Base-by-base conservation (phyloP, 2,888 invertebrate species). In the Trissolcus japonicus region DNA sequence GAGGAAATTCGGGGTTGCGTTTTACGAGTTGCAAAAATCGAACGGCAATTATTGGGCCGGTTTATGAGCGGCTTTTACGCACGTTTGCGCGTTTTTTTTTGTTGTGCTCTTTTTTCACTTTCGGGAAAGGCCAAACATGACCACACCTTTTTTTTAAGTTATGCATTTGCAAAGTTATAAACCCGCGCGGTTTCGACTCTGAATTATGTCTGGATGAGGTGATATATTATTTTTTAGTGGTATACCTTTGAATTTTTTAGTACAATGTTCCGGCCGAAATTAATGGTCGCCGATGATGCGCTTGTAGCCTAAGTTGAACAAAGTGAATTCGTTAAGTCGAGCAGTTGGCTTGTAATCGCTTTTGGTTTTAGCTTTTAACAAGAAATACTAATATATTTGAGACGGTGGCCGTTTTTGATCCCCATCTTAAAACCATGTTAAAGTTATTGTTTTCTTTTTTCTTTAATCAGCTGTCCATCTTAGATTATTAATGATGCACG, bases 41-140 rank as follows among this genome's bases (percentile, higher is more conserved):
- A 81, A 80, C 83, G 83, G 83, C 85, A 87, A 87, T 87, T 87
- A 87, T 86, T 85, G 82, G 84, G 81, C 82, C 82, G 83, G 84
- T 86, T 83, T 86, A 84, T 83, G 82, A 79, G 78, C 79, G 46
- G 71, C 68, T 72, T 69, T 65, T 65, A 55, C 67, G 66, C 75
- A 54, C 61, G 67, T 59, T 56, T 61, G 68, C 65, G 53, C 56
- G 35, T 6, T 19, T 65, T 6, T 19, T 65, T 69, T 65, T 19
- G 35, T 35, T 35, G 35, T 35, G 69, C 69, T 65, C 65, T 69
- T 78, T 73, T 67, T 68, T 78, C 59, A 73, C 57, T 73, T 73
- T 77, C 66, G 25, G 68, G 61, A 76, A 76, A 76, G 65, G 63
- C 46, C 60, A 41, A 65, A 35, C 66, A 43, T 57, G 66, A 59